A percentile compares a stretch with the other conserved stretches of the same genome.
Evolutionary conservation across 1,140 invertebrate species (phyloP).

Genomic region (Macrosteles quadrilineatus): DNA sequence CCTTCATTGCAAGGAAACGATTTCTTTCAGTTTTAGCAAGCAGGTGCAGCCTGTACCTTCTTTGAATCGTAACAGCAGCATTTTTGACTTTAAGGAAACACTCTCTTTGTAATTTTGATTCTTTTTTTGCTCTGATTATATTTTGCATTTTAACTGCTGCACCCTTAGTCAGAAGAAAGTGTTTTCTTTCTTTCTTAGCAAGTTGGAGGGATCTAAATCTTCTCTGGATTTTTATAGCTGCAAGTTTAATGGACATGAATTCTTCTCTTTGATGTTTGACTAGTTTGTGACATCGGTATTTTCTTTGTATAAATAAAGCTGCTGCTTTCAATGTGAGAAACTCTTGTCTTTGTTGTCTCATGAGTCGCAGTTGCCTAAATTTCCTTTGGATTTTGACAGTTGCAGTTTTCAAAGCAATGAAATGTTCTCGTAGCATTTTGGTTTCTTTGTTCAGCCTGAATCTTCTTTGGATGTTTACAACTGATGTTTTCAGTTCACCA

Average conservation of each 20-base stretch:
- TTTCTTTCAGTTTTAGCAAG: slow-evolving; percentile 43
- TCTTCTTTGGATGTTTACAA: slow-evolving; percentile 33
- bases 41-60: slow-evolving; percentile 47
- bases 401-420: neutral
- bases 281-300: slow-evolving; percentile 45
- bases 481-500: slow-evolving; percentile 22
- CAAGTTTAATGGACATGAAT: slow-evolving; percentile 45
- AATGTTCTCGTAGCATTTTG: neutral
- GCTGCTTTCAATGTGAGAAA: slow-evolving; percentile 16
- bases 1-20: slow-evolving; percentile 44
- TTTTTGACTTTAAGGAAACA: slow-evolving; percentile 49
- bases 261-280: slow-evolving; percentile 45
- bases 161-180: slow-evolving; percentile 48
- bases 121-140: slow-evolving; percentile 49
- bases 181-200: slow-evolving; percentile 48
- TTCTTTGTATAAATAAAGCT: slow-evolving; percentile 40
- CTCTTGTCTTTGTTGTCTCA: slow-evolving; percentile 23
- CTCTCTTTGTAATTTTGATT: slow-evolving; percentile 47
- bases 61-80: slow-evolving; percentile 49
- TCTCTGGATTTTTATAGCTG: slow-evolving; percentile 51
- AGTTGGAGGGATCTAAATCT: slow-evolving; percentile 49
- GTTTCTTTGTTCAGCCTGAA: neutral
- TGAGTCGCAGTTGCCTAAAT: slow-evolving; percentile 37
- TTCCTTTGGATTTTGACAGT: slow-evolving; percentile 32
- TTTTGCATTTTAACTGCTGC: slow-evolving; percentile 53